Evolutionary conservation across 2,888 invertebrate genomes (phyloP), one percentile per base, ranked within the genome.

Genomic region (Drosophila fulvimacula): DNA sequence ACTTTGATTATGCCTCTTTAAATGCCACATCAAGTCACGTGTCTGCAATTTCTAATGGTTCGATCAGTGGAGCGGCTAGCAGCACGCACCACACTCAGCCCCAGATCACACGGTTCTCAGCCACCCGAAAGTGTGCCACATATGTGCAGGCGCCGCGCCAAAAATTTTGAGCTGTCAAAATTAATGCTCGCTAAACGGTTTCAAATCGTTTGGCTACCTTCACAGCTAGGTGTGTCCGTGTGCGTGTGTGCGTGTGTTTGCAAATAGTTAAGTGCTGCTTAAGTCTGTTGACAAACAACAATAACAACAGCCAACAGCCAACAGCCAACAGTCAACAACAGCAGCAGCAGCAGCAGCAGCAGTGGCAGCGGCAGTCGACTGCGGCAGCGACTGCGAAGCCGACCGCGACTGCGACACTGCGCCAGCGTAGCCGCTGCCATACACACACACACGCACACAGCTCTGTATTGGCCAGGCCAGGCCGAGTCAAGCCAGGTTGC

Each of bases 21-120:
- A 64, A 39, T 53, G 69, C 73, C 62, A 51, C 66, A 59, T 63
- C 60, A 19, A 79, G 73, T 85, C 85, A 86, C 82, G 85, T 86
- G 85, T 73, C 79, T 77, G 80, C 70, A 81, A 85, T 86, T 76
- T 79, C 76, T 73, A 85, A 80, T 86, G 64, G 64, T 66, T 70
- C 79, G 79, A 73, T 69, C 72, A 79, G 58, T 65, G 64, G 75
- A 60, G 58, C 56, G 41, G 60, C 61, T 56, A 24, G 38, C 48
- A 42, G 44, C 65, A 69, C 65, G 63, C 57, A 64, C 27, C 76
- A 71, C 76, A 73, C 69, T 81, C 84, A 59, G 72, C 70, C 65
- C 32, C 9, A 53, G 44, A n/a, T 24, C 44, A 46, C 44, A 46
- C 44, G 49, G 38, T 73, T 69, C 63, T 69, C 60, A 59, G 27